Conservation (phyloP, 53 echinoderm and acorn worm genomes). For the Antedon mediterranea region DNA sequence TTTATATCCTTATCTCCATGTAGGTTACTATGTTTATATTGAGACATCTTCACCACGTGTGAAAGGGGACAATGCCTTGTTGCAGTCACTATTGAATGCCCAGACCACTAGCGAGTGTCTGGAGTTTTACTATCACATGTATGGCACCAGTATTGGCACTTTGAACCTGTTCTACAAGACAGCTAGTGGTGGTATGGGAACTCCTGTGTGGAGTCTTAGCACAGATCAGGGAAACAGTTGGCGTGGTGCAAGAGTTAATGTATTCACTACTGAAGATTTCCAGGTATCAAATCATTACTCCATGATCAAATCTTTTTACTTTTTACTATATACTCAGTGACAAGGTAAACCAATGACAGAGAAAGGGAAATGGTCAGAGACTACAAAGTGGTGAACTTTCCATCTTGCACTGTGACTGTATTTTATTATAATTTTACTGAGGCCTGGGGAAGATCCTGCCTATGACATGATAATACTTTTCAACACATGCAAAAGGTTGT, state of each 20-base stretch:
- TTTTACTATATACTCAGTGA: too few species aligned
- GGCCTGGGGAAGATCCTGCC: too few species aligned
- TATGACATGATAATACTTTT: too few species aligned
- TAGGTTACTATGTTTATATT: not conserved
- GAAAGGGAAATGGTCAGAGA: too few species aligned
- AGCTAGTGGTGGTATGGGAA: not conserved
- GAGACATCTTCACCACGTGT: not conserved
- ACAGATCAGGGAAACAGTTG: not conserved
- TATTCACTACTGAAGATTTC: not conserved
- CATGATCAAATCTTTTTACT: not conserved
- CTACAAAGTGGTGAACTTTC: too few species aligned
- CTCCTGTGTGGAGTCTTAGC: not conserved
- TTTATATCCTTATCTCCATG: not conserved
- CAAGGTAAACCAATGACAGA: too few species aligned
- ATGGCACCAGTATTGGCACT: slow-evolving; percentile 22
- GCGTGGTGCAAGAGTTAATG: not conserved
- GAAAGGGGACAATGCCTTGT: not conserved
- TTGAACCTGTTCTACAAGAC: slow-evolving; percentile 24
- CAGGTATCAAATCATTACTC: not conserved
- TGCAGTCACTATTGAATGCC: not conserved
- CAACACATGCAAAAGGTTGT: too few species aligned
- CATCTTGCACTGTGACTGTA: too few species aligned
- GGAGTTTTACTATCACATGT: slow-evolving; percentile 49
- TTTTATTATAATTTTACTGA: too few species aligned
- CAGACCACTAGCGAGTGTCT: slow-evolving; percentile 3